Percentiles rank a stretch among this genome's conserved stretches.
Evolutionary conservation across 2,888 invertebrate genomes (phyloP).

Genomic region (Smittia sp.): DNA sequence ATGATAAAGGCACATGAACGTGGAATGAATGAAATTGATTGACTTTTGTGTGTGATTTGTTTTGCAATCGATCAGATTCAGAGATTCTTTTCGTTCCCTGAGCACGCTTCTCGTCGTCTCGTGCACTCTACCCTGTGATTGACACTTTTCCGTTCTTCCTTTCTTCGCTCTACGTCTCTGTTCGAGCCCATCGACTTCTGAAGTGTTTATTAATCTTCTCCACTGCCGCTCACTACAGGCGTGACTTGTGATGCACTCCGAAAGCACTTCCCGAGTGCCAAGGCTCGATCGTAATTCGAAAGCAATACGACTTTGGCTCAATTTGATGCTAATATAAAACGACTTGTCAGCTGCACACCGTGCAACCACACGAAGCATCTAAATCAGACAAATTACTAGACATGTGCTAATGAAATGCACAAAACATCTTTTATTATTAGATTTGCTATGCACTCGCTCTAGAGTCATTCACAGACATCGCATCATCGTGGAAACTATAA

Average conservation of each 20-base stretch:
- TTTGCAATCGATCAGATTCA: conserved; percentile 37
- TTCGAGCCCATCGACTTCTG: no score
- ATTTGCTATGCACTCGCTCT: not conserved
- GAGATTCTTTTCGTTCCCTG: not conserved
- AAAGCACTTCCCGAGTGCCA: not conserved
- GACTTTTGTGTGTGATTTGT: conserved; percentile 38
- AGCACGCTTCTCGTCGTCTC: not conserved
- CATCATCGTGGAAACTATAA: not conserved
- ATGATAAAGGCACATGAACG: conserved; percentile 38
- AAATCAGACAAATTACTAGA: conserved; percentile 11
- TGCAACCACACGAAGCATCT: not conserved
- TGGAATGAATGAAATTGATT: conserved; percentile 39
- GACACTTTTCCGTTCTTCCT: conserved; percentile 33
- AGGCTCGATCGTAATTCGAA: not conserved
- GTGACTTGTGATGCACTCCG: not conserved
- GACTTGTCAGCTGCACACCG: conserved; percentile 6
- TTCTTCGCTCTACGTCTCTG: no score
- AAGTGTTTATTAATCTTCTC: conserved; percentile 35
- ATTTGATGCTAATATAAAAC: not conserved
- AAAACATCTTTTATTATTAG: not conserved
- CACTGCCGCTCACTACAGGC: not conserved
- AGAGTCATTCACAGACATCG: no score
- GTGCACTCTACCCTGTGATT: conserved; percentile 29
- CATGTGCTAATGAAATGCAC: conserved; percentile 23
- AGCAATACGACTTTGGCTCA: not conserved